These are phyloP conservation scores for Chrosomus eos DNA, from an alignment of 2,797 vertebrate species.

Conservation along the genomic window DNA sequence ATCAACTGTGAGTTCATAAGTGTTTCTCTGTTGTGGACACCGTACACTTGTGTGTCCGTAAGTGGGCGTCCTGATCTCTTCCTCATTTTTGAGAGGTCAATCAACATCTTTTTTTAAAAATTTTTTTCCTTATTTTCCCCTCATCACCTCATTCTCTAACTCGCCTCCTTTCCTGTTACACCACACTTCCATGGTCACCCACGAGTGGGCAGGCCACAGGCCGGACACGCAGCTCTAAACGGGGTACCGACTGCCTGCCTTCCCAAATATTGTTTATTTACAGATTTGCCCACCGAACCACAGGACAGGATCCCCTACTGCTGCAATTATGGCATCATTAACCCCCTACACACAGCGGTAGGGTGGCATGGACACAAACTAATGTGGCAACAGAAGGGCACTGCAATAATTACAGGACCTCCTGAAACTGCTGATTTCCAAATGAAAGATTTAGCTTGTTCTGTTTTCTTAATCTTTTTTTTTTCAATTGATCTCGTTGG, in stretches of 20 bases:
- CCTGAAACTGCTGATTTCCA: conserved; percentile 43
- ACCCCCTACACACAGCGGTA: conserved; percentile 57
- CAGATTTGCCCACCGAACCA: conserved; percentile 72
- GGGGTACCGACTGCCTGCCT: conserved; percentile 71
- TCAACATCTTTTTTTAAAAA: conserved; percentile 44
- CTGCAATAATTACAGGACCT: conserved; percentile 53
- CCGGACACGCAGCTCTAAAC: conserved; percentile 51
- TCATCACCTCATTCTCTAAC: conserved; percentile 40
- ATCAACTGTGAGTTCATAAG: conserved; percentile 28
- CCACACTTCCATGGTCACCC: conserved; percentile 61
- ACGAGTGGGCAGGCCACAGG: conserved; percentile 69
- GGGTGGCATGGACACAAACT: conserved; percentile 39
- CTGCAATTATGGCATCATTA: conserved; percentile 59
- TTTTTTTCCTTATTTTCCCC: conserved; percentile 39
- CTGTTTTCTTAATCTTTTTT: conserved; percentile 29
- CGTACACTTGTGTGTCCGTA: conserved; percentile 14
- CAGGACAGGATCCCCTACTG: conserved; percentile 74
- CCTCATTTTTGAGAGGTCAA: conserved; percentile 28
- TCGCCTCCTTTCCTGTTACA: conserved; percentile 60
- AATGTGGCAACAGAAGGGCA: conserved; percentile 36
- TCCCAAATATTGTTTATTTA: conserved; percentile 73
- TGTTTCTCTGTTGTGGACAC: conserved; percentile 24
- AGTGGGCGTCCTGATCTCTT: conserved; percentile 54
- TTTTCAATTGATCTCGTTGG: conserved; percentile 16
- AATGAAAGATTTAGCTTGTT: conserved; percentile 33